A percentile compares a stretch with the other conserved stretches of the same genome.
These are phyloP conservation scores for Unio pictorum DNA, from an alignment of 2,888 invertebrate genomes.

Conservation along the genomic window DNA sequence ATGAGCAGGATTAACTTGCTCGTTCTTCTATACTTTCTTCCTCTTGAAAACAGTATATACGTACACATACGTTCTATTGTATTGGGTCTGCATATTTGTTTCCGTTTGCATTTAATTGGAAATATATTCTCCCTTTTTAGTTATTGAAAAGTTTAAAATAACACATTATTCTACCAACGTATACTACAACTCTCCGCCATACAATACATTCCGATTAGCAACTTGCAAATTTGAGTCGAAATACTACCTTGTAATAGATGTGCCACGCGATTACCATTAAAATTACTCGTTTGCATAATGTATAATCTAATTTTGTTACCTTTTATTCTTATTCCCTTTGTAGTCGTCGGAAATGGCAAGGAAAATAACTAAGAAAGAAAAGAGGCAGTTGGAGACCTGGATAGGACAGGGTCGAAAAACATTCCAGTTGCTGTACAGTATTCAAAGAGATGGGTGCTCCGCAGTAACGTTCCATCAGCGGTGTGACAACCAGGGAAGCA, in stretches of 20 bases:
- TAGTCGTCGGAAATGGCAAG: slow-evolving; percentile 6
- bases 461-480: slow-evolving; percentile 33
- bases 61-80: too few species aligned
- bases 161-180: too few species aligned
- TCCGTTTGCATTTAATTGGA: too few species aligned
- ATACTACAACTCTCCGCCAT: too few species aligned
- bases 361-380: slow-evolving; percentile 14
- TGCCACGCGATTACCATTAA: not conserved
- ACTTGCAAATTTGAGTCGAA: too few species aligned
- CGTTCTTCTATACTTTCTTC: too few species aligned
- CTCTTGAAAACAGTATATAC: too few species aligned
- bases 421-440: slow-evolving; percentile 34
- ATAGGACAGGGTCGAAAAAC: slow-evolving; percentile 28
- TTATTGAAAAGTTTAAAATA: too few species aligned
- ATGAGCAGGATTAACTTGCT: too few species aligned
- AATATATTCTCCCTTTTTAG: too few species aligned
- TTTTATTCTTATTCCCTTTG: not conserved
- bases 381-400: slow-evolving; percentile 32
- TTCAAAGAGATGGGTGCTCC: slow-evolving; percentile 32
- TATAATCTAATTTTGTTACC: not conserved
- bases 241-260: not conserved
- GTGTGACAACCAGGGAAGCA: slow-evolving; percentile 43
- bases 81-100: too few species aligned
- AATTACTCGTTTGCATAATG: not conserved
- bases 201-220: too few species aligned